phyloP scores from a whole-genome alignment of 1,140 invertebrate species.

The Caerostris extrusa region DNA sequence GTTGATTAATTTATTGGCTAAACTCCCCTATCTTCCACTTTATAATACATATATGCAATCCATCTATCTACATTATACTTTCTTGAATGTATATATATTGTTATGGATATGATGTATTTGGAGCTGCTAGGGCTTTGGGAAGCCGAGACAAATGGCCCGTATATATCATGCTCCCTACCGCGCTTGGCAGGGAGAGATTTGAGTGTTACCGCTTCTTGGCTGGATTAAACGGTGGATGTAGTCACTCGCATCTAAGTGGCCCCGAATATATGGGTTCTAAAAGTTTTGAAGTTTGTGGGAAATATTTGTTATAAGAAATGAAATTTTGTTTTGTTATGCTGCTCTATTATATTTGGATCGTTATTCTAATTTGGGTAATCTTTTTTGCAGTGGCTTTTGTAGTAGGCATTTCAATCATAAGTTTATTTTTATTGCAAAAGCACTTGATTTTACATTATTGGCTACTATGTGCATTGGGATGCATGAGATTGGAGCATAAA shows the following conservation, averaged over 20 bases:
- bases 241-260: background rate
- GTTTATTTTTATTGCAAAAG: no score
- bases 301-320: background rate
- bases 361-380: background rate
- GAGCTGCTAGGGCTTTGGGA: background rate
- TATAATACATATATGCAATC: slow-evolving; percentile 59
- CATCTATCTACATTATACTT: slow-evolving; percentile 33
- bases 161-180: background rate
- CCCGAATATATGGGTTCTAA: background rate
- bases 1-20: slow-evolving; percentile 48
- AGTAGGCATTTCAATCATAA: no score
- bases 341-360: background rate
- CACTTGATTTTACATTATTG: no score
- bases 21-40: background rate
- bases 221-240: background rate
- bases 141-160: background rate
- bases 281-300: background rate
- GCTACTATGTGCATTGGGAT: no score
- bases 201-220: background rate
- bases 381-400: no score
- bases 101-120: slow-evolving; percentile 43
- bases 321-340: background rate
- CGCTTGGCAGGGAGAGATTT: background rate
- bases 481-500: no score
- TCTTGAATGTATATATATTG: background rate